Percentiles rank a stretch among this genome's conserved stretches.
These are phyloP conservation scores for Epinephelus fuscoguttatus DNA, from an alignment of 2,113 vertebrate species.

Conservation along the genomic window DNA sequence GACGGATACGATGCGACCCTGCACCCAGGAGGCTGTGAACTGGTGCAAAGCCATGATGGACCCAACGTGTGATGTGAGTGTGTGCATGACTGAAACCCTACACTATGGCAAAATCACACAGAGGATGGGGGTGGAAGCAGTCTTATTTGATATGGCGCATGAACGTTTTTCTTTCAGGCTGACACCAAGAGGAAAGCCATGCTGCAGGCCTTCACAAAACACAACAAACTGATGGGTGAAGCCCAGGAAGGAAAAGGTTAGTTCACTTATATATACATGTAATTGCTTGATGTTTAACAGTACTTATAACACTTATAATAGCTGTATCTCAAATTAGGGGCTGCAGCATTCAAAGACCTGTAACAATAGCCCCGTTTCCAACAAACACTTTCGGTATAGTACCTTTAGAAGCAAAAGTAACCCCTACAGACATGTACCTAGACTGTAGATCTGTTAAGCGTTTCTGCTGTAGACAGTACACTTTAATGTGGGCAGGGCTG, in stretches of 20 bases:
- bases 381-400: too few relatives aligned
- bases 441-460: too few relatives aligned
- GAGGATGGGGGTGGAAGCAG: too few relatives aligned
- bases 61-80: conserved; percentile 83
- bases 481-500: too few relatives aligned
- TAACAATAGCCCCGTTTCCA: too few relatives aligned
- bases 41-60: conserved; percentile 94
- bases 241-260: conserved; percentile 93
- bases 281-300: background rate
- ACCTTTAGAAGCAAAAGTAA: too few relatives aligned
- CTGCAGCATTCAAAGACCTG: too few relatives aligned
- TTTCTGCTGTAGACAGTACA: too few relatives aligned
- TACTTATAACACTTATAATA: too few relatives aligned
- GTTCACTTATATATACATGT: background rate
- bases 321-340: too few relatives aligned
- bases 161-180: conserved; percentile 75
- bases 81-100: background rate
- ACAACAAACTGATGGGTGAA: conserved; percentile 93
- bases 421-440: too few relatives aligned
- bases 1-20: conserved; percentile 94
- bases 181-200: conserved; percentile 84
- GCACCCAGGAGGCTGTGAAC: conserved; percentile 89
- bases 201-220: conserved; percentile 89
- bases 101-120: background rate
- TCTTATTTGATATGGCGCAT: background rate